Conservation (phyloP, 2,797 vertebrate species). For the Dromococcyx pavoninus region DNA sequence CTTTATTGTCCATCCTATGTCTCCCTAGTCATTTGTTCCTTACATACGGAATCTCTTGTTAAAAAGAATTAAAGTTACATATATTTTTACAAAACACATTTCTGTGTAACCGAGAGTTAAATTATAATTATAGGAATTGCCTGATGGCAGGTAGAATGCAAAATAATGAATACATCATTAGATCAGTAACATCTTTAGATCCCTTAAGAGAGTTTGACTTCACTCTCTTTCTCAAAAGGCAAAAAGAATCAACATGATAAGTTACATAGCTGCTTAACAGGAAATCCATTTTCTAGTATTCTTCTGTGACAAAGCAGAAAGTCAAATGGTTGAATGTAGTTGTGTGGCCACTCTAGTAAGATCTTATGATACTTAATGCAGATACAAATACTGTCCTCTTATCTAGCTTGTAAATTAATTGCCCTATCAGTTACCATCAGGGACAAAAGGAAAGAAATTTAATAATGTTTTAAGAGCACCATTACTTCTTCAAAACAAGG, state of each 20-base stretch:
- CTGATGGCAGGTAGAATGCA: not conserved
- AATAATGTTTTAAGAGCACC: not conserved
- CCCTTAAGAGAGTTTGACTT: not conserved
- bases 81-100: not conserved
- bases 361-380: not conserved
- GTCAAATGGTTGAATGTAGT: not conserved
- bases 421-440: not conserved
- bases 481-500: not conserved
- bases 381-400: not conserved
- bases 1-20: not conserved
- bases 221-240: not conserved
- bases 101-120: not conserved
- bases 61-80: not conserved
- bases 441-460: not conserved
- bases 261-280: not conserved
- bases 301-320: not conserved
- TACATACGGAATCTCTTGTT: fast-evolving
- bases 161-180: not conserved
- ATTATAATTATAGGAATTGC: not conserved
- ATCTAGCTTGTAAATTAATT: not conserved
- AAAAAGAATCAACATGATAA: not conserved
- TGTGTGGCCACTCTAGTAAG: not conserved
- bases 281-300: not conserved
- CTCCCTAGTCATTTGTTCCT: not conserved
- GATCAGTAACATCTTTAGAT: not conserved